Evolutionary conservation across 2,113 vertebrate species (phyloP).

Genomic region (Psittacus erithacus): DNA sequence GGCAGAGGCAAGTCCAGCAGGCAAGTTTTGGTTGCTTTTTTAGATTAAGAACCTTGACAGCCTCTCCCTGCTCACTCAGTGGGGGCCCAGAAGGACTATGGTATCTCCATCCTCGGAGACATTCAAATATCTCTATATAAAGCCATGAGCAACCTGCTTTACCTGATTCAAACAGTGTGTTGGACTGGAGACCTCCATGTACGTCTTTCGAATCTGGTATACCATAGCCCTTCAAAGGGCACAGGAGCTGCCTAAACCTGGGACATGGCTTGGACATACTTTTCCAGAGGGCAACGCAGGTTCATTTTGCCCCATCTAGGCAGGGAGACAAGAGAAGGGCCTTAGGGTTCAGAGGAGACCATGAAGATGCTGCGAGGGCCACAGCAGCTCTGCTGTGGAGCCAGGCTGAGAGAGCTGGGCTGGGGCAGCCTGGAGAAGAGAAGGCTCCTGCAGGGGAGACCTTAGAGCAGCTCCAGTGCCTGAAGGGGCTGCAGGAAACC

Average conservation of each 20-base stretch:
- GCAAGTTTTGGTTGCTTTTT: neutral
- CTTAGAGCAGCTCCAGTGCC: neutral
- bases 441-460: neutral
- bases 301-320: neutral
- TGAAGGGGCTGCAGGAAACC: too few relatives aligned
- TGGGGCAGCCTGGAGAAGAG: neutral
- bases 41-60: neutral
- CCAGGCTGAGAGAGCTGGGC: neutral
- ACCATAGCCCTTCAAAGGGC: neutral
- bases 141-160: neutral
- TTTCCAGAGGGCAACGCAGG: neutral
- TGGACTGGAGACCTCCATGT: neutral
- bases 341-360: neutral
- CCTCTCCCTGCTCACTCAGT: neutral
- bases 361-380: neutral
- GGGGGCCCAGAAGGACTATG: neutral
- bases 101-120: neutral
- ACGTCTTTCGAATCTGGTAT: neutral
- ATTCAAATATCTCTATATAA: rapidly evolving
- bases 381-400: neutral
- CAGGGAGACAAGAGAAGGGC: neutral
- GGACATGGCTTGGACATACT: neutral
- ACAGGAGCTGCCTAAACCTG: neutral
- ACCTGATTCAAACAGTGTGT: neutral
- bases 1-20: neutral